phyloP scores from a whole-genome alignment of 2,797 vertebrate genomes.

The Champsocephalus gunnari region DNA sequence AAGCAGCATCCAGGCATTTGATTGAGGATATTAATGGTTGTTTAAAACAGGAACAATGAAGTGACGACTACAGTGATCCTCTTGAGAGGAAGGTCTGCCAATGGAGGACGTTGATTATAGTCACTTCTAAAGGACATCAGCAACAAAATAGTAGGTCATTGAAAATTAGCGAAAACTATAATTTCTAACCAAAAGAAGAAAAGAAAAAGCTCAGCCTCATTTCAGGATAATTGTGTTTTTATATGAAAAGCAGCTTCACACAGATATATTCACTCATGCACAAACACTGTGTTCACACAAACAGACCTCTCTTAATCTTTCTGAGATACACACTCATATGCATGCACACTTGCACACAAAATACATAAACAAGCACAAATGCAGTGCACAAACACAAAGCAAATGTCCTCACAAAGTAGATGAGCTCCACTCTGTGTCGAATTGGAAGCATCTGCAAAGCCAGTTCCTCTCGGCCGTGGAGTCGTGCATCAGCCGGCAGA shows the following conservation, averaged over 20 bases:
- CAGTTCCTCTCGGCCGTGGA: slow-evolving; percentile 80
- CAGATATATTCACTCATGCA: slow-evolving; percentile 36
- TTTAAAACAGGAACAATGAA: slow-evolving; percentile 75
- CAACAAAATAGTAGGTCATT: slow-evolving; percentile 58
- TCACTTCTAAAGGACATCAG: slow-evolving; percentile 67
- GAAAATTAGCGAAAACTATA: slow-evolving; percentile 59
- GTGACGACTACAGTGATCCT: slow-evolving; percentile 53
- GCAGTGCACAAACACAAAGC: slow-evolving; percentile 65
- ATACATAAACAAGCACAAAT: slow-evolving; percentile 57
- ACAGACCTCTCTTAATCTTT: slow-evolving; percentile 61
- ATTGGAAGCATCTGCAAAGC: slow-evolving; percentile 83
- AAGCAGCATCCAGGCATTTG: slow-evolving; percentile 65
- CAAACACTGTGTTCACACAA: slow-evolving; percentile 12
- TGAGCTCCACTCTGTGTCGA: slow-evolving; percentile 81
- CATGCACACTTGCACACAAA: slow-evolving; percentile 30
- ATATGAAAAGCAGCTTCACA: slow-evolving; percentile 54
- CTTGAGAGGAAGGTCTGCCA: slow-evolving; percentile 53
- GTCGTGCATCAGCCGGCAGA: slow-evolving; percentile 83
- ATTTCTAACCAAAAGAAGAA: slow-evolving; percentile 46
- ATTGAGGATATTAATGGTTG: slow-evolving; percentile 73
- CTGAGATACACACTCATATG: slow-evolving; percentile 38
- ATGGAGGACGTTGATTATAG: slow-evolving; percentile 22
- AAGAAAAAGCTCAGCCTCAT: slow-evolving; percentile 58
- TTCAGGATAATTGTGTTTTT: slow-evolving; percentile 73
- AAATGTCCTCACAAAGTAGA: slow-evolving; percentile 76